Conservation (phyloP, 2,888 invertebrate genomes). For the Cosmopolites sordidus region DNA sequence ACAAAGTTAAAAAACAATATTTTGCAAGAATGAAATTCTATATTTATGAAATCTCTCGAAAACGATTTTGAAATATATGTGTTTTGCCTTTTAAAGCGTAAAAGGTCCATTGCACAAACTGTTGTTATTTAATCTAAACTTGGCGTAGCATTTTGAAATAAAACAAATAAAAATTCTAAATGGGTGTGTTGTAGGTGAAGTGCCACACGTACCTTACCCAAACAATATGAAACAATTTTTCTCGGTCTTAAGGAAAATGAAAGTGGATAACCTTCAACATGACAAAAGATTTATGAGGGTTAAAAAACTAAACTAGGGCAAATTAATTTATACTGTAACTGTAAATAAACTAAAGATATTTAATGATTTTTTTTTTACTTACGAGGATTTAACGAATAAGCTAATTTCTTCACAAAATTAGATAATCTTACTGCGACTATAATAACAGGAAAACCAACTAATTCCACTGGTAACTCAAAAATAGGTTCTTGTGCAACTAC, state of each 20-base stretch:
- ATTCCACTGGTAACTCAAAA: conserved; percentile 77
- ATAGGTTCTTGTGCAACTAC: conserved; percentile 47
- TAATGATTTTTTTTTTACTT: conserved; percentile 40
- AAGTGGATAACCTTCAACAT: conserved; percentile 17
- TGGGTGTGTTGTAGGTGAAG: neutral
- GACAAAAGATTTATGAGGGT: conserved; percentile 6
- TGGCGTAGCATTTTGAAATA: neutral
- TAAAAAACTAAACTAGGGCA: conserved; percentile 5
- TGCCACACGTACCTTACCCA: neutral
- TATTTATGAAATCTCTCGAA: too few relatives aligned
- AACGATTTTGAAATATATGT: too few relatives aligned
- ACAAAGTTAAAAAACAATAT: too few relatives aligned
- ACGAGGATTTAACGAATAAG: conserved; percentile 80
- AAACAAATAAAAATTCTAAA: neutral
- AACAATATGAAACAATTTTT: neutral
- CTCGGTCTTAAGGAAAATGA: conserved; percentile 7
- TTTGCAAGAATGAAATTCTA: too few relatives aligned
- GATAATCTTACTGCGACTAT: conserved; percentile 71
- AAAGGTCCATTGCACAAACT: too few relatives aligned
- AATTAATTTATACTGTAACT: too few relatives aligned
- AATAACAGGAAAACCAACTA: conserved; percentile 80
- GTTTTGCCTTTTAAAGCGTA: too few relatives aligned
- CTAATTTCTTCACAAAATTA: conserved; percentile 78
- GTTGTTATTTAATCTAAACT: neutral
- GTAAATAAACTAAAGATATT: too few relatives aligned